Evolutionary conservation across 2,888 invertebrate species (phyloP).

Genomic region (Drosophila anomelani): DNA sequence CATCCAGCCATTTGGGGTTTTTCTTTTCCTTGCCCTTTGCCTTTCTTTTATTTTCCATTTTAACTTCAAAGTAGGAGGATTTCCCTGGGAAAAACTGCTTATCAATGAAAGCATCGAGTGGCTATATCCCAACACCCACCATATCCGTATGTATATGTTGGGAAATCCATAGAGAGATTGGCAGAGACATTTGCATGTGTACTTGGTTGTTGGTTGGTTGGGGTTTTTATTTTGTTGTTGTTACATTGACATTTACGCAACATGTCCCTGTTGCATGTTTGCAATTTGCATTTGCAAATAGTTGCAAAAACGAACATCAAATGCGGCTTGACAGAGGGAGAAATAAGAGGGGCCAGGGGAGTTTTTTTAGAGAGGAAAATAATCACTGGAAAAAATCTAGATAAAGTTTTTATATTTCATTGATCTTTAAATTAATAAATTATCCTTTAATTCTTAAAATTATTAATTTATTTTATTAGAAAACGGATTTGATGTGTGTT

Average conservation of each 20-base stretch:
- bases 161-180: slow-evolving; percentile 28
- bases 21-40: slow-evolving; percentile 11
- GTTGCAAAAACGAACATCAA: slow-evolving; percentile 80
- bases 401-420: background rate
- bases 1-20: slow-evolving; percentile 30
- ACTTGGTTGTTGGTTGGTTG: slow-evolving; percentile 28
- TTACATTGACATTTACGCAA: slow-evolving; percentile 79
- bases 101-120: slow-evolving; percentile 61
- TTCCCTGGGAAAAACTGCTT: slow-evolving; percentile 50
- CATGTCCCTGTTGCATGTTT: slow-evolving; percentile 81
- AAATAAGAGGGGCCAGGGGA: background rate
- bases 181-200: slow-evolving; percentile 46
- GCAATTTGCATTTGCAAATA: slow-evolving; percentile 81
- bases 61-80: slow-evolving; percentile 10
- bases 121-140: slow-evolving; percentile 24
- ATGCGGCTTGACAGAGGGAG: slow-evolving; percentile 60
- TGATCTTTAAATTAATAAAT: background rate
- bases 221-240: slow-evolving; percentile 27
- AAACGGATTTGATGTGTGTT: background rate
- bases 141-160: slow-evolving; percentile 9
- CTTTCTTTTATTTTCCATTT: slow-evolving; percentile 38
- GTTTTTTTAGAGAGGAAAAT: background rate
- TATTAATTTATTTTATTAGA: background rate
- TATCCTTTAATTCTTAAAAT: background rate
- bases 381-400: background rate